Base-by-base conservation (phyloP, 2,888 invertebrate genomes). In the Lithosia quadra region DNA sequence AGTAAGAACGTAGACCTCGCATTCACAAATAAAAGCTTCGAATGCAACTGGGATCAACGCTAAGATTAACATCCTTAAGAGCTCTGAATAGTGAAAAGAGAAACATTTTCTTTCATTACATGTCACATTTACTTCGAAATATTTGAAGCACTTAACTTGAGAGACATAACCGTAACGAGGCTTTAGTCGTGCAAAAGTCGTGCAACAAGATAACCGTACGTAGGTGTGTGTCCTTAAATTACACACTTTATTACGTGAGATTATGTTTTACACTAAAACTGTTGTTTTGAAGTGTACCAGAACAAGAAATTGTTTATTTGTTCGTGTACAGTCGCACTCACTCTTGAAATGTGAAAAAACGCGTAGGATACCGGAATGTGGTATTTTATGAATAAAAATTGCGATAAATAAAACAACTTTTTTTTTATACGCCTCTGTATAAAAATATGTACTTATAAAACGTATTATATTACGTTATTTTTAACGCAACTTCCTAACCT, bases 181-280 rank as follows among this genome's bases (percentile, higher is more conserved):
- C 39, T n/a, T 43, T n/a, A n/a, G n/a, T n/a, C n/a, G n/a, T n/a
- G n/a, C n/a, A n/a, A 62, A 28, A 65, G 53, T 73, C 79, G 80
- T 78, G 79, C 71, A 39, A 75, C 70, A n/a, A 62, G 67, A 65
- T 64, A 72, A 55, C 55, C 53, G n/a, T 57, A 68, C 59, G 77
- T 72, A 69, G 72, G 75, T 68, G 73, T 60, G 49, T 69, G 75
- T 64, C 70, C 70, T 69, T 75, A 77, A 71, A 71, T 66, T 61
- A 56, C 65, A 65, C 69, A 67, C 56, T 73, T 79, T 69, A 73
- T 67, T 65, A 28, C 34, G 53, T 73, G 71, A 70, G 68, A 69
- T 79, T 68, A 58, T n/a, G n/a, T 7, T 24, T 11, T 10, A 22
- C 24, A 28, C 1, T 55, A 21, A 33, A 58, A 33, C 43, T 43